Evolutionary conservation across 1,140 invertebrate species (phyloP).

Genomic region (Cherax destructor): DNA sequence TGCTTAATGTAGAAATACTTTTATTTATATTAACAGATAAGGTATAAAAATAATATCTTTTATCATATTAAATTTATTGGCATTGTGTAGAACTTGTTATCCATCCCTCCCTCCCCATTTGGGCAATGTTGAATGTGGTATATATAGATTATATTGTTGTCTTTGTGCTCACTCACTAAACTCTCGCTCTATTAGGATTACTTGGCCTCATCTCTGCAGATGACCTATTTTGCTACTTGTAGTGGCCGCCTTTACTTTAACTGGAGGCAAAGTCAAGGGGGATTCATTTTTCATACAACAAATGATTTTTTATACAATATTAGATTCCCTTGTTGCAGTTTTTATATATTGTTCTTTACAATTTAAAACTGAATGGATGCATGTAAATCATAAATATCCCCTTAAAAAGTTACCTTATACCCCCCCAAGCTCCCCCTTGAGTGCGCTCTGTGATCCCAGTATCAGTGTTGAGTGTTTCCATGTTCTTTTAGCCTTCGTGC

Average conservation of each 20-base stretch:
- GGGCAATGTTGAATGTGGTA: slow-evolving; percentile 47
- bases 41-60: neutral
- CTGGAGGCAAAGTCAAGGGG: slow-evolving; percentile 50
- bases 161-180: slow-evolving; percentile 49
- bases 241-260: slow-evolving; percentile 31
- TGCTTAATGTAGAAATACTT: neutral
- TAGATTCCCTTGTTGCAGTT: slow-evolving; percentile 8
- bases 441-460: slow-evolving; percentile 57
- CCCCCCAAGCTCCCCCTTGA: slow-evolving; percentile 54
- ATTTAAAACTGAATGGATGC: slow-evolving; percentile 32
- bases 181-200: slow-evolving; percentile 39
- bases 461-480: slow-evolving; percentile 66
- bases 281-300: slow-evolving; percentile 27
- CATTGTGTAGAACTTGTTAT: neutral
- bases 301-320: slow-evolving; percentile 25
- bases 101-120: slow-evolving; percentile 34
- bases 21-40: neutral
- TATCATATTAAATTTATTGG: neutral
- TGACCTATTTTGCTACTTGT: slow-evolving; percentile 38
- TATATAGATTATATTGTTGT: slow-evolving; percentile 41
- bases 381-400: slow-evolving; percentile 19
- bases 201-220: slow-evolving; percentile 32
- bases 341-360: slow-evolving; percentile 21
- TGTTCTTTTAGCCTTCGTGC: slow-evolving; percentile 67
- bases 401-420: neutral